Conservation (phyloP, 1,140 invertebrate genomes). For the Achatina immaculata region DNA sequence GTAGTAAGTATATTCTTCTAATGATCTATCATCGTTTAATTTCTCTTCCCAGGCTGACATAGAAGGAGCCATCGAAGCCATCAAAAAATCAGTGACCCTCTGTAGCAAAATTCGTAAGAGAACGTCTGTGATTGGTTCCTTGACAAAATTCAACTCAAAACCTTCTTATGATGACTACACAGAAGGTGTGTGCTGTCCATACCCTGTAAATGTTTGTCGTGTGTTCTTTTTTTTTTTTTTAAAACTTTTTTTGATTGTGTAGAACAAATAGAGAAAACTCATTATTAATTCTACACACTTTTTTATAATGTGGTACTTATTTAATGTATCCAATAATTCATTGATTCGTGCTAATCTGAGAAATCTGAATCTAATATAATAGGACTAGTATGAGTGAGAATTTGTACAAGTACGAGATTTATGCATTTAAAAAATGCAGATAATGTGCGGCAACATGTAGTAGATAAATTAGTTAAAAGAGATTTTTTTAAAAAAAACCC, state of each 20-base stretch:
- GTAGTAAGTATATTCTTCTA: no score
- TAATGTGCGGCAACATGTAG: no score
- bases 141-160: conserved; percentile 54
- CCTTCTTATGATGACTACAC: conserved; percentile 77
- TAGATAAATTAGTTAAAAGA: no score
- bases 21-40: no score
- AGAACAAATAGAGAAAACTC: background rate
- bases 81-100: conserved; percentile 63
- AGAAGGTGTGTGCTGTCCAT: conserved; percentile 73
- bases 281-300: background rate
- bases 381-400: no score
- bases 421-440: no score
- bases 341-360: no score
- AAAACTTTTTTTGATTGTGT: background rate
- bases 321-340: no score
- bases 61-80: conserved; percentile 64
- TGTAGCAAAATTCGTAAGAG: conserved; percentile 64
- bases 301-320: background rate
- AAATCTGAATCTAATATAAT: no score
- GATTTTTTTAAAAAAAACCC: no score
- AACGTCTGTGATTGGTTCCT: conserved; percentile 56
- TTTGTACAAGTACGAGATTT: no score
- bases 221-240: background rate
- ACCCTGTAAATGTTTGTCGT: no score
- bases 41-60: conserved; percentile 61